Evolutionary conservation across 2,888 invertebrate species (phyloP), one percentile per base, ranked within the genome.

Genomic region (Lathronympha strigana): DNA sequence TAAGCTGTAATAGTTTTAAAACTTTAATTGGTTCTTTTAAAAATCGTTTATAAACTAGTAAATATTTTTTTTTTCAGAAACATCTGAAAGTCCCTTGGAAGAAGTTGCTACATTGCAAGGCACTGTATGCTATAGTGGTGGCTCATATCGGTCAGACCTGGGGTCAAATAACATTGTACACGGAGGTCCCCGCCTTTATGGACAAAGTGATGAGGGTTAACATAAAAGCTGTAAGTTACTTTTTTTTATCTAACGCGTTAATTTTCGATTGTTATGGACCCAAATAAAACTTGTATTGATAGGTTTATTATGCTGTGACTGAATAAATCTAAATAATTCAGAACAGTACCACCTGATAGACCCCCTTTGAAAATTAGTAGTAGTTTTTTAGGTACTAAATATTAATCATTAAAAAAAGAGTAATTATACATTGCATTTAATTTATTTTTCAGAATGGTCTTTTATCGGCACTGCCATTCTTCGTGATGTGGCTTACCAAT

Each of bases 101-200:
- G 9, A 89, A 93, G 4, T 95, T 98, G 62, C 83, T 95, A 1
- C 94, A 93, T 0, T 95, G 95, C 0, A 77, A 93, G 25, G 88
- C 85, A 5, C 69, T 88, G 67, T 84, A 81, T 40, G 90, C 95
- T 0, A 81, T 94, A n/a, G 92, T 82, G 5, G 79, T 94, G 0
- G 94, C 93, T 0, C 95, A 96, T 69, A 90, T 94, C 51, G 94
- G 94, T 0, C 93, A 94, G 67, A 94, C 94, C 15, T 97, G 96
- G 96, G 96, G 96, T 4, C 96, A 95, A 79, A 94, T 96, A 88
- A 95, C 95, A n/a, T 83, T 97, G 25, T 92, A 96, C 21, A 95
- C 96, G 0, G 95, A 97, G 82, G 95, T 96, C 28, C 97, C 97
- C 0, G 93, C 94, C 0, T 97, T 95, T 76, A 94, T 97, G 93